Evolutionary conservation across 1,140 invertebrate species (phyloP), one percentile per base, ranked within the genome.

Genomic region (Hestina assimilis): DNA sequence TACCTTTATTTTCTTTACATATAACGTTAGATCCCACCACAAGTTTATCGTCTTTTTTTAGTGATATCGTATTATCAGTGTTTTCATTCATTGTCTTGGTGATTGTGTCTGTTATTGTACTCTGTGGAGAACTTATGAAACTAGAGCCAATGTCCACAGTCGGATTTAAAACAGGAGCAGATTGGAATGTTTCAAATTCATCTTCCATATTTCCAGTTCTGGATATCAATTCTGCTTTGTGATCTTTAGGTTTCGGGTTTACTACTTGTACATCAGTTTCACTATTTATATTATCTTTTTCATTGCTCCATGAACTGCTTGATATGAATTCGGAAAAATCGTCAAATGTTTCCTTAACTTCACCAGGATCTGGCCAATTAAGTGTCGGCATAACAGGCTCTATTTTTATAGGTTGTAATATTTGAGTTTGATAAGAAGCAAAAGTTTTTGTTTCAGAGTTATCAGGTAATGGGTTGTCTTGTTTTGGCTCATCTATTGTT

Each of bases 291-390:
- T 26, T 58, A 19, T 54, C 63, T 56, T 67, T 61, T 7, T 72
- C 60, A 20, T 65, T 66, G 63, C 42, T 69, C 57, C 68, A 66
- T 15, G 66, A 50, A 21, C 69, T 70, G 60, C 46, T 81, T 24
- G 77, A 76, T 20, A 78, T 59, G 41, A 87, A 82, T 47, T 89
- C 81, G 11, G 84, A 68, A 53, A 89, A 89, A 54, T 87, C 86
- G 20, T 83, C 78, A 73, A 88, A 87, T 4, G 73, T 77, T 45
- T 80, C 77, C 52, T 87, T 89, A 0, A 89, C 80, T 59, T 89
- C 81, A 3, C 89, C 87, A 28, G 89, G 89, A 51, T 79, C 77
- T 6, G 89, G 89, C 89, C 89, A 89, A 63, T 89, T 89, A 35
- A 89, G 64, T 17, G 78, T 76, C 5, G 89, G 89, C 40, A 83